Base-by-base conservation (phyloP, 2,888 invertebrate species). In the Pseudanteris insignis region DNA sequence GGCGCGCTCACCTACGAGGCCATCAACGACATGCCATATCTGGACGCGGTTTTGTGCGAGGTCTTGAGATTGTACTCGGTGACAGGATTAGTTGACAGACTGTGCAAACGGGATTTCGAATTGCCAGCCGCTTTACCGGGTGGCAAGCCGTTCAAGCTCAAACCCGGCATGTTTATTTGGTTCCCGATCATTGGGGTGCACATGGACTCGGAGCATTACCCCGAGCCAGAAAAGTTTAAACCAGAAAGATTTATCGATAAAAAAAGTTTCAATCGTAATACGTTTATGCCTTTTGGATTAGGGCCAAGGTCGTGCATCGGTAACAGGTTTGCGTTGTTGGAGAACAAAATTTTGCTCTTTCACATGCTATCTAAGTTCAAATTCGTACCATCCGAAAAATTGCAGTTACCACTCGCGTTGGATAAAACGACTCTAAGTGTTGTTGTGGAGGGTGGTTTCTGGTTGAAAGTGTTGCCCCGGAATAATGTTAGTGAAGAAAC, bases 21-120 rank as follows among this genome's bases (percentile, higher is more conserved):
- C 2, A 68, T 82, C 1, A 73, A 80, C 2, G 80, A 80, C 34
- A 81, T 86, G 74, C 78, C 81, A 32, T 85, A 84, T 68, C 62
- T 86, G 69, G 84, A 86, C 48, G 84, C 84, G 76, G 82, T 85
- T 0, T 68, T 83, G 1, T 68, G 68, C 60, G 79, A 79, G 47
- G 64, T 70, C 0, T 37, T 72, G 4, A 66, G 79, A 24, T 64
- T 63, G 24, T 74, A 72, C 32, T 79, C 84, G 0, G 78, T 82
- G 1, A 81, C 81, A 1, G 64, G 81, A 0, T 58, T 82, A 0
- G 60, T 82, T 65, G 86, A 86, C 62, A 77, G 87, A 54, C 63
- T 78, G 1, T 86, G 86, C 59, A 76, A 76, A 0, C 84, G 83
- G 54, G 63, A 78, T 0, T 85, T 83, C 58, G 81, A 82, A 12